Base-by-base conservation (phyloP, 2,113 vertebrate species). In the Phylloscopus trochiloides region DNA sequence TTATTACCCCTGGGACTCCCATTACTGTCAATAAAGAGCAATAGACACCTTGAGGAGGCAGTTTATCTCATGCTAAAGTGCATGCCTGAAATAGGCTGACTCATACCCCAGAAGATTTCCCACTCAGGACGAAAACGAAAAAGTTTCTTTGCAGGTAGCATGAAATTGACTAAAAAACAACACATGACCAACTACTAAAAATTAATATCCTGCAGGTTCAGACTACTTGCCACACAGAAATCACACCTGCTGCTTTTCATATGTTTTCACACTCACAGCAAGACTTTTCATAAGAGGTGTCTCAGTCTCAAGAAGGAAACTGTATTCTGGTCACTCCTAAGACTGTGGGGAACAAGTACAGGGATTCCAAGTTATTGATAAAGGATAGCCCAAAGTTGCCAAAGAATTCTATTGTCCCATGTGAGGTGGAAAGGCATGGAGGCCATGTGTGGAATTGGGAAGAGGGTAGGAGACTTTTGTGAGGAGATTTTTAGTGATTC, bases 21-120 rank as follows among this genome's bases (percentile, higher is more conserved):
- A 65, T 88, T 94, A 65, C 38, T 86, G 58, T 94, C 67, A 90
- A 75, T 81, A 87, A 96, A 84, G 68, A 87, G 84, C 77, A 96
- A 63, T 20, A 92, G 65, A 67, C 52, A 77, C 57, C 45, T 71
- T 67, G 65, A 86, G 40, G 59, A 68, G 38, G 66, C 32, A 85
- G 24, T 86, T 88, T 79, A 43, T 82, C 26, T 92, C 57, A 36
- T 36, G 24, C 12, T 85, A 45, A 94, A 81, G 32, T 70, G 26
- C 14, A 29, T 66, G 9, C 5, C 38, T 88, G 58, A 90, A 88
- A 85, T n/a, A 82, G 12, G 17, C 28, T 47, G 73, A 81, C 34
- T 86, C 57, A 51, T 79, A 28, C 24, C 34, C 59, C 66, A 43
- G 40, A 67, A 77, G 42, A 14, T 74, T 84, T 94, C 6, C 10